A percentile compares a stretch with the other conserved stretches of the same genome.
These are phyloP conservation scores for Leptarthrus brevirostris DNA, from an alignment of 2,888 invertebrate genomes.

Conservation along the genomic window DNA sequence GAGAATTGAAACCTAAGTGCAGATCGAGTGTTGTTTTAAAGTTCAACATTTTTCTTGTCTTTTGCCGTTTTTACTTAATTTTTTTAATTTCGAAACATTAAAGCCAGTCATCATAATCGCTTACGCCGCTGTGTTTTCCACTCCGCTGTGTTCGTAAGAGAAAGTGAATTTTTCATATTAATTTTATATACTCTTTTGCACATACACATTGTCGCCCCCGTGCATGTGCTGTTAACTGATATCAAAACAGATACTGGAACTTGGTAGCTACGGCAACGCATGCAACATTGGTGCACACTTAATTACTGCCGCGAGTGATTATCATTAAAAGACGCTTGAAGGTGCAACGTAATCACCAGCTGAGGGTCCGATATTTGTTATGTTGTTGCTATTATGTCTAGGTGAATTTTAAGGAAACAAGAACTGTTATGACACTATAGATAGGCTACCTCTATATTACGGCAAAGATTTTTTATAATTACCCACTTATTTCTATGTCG, in stretches of 20 bases:
- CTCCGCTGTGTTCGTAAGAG: constrained; percentile 52
- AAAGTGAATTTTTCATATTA: constrained; percentile 54
- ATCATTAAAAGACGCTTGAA: constrained; percentile 29
- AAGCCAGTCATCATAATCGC: constrained; percentile 42
- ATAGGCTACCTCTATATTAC: constrained; percentile 5
- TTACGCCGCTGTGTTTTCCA: constrained; percentile 25
- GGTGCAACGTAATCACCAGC: constrained; percentile 14
- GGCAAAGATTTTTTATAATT: not conserved
- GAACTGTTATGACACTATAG: constrained; percentile 17
- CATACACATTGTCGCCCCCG: constrained; percentile 15
- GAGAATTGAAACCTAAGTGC: constrained; percentile 16
- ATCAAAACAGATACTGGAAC: constrained; percentile 28
- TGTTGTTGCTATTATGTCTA: not conserved
- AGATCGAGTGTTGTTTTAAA: constrained; percentile 22
- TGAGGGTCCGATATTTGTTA: not conserved
- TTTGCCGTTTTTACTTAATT: not conserved
- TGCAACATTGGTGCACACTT: constrained; percentile 36
- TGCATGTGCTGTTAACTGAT: constrained; percentile 13
- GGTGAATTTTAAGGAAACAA: constrained; percentile 22
- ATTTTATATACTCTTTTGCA: constrained; percentile 36
- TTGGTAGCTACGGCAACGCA: constrained; percentile 5
- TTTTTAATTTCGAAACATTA: constrained; percentile 48
- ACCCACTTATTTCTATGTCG: not conserved
- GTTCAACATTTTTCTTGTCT: constrained; percentile 15
- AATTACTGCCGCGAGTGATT: constrained; percentile 37